Conservation (phyloP, 1,140 invertebrate species). For the Onthophagus taurus region DNA sequence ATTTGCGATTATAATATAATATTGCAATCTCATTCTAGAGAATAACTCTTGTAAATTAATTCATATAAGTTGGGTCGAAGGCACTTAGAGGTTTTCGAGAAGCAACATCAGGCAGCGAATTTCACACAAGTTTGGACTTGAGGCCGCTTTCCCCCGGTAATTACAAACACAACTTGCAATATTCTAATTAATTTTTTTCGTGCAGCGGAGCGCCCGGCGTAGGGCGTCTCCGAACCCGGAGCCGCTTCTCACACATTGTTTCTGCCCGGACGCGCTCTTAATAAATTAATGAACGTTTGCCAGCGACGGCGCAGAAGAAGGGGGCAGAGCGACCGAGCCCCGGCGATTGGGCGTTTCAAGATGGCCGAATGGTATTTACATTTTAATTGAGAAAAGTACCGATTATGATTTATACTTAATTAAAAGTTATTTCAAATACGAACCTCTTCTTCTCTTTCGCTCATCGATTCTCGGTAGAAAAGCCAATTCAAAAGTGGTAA, state of each 20-base stretch:
- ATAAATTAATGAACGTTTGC: conserved; percentile 4
- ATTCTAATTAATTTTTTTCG: conserved; percentile 12
- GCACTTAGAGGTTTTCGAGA: no score
- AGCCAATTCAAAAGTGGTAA: no score
- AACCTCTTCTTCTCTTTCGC: no score
- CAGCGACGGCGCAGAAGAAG: neutral
- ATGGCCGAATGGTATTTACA: conserved; percentile 10
- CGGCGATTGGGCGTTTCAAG: conserved; percentile 6
- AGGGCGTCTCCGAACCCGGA: neutral
- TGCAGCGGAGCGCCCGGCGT: neutral
- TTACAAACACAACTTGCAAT: conserved; percentile 12
- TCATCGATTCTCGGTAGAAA: no score
- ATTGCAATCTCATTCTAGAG: no score
- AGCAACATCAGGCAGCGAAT: no score
- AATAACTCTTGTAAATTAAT: no score
- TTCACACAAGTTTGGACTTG: no score
- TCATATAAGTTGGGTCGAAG: no score
- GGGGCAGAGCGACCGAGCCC: neutral
- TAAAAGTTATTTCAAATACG: conserved; percentile 9
- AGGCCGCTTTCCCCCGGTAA: no score
- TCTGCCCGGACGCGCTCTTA: neutral
- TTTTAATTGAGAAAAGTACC: conserved; percentile 10
- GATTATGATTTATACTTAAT: conserved; percentile 12
- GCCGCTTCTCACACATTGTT: conserved; percentile 1
- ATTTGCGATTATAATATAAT: no score